Evolutionary conservation across 1,140 invertebrate genomes (phyloP).

Genomic region (Babylonia areolata): DNA sequence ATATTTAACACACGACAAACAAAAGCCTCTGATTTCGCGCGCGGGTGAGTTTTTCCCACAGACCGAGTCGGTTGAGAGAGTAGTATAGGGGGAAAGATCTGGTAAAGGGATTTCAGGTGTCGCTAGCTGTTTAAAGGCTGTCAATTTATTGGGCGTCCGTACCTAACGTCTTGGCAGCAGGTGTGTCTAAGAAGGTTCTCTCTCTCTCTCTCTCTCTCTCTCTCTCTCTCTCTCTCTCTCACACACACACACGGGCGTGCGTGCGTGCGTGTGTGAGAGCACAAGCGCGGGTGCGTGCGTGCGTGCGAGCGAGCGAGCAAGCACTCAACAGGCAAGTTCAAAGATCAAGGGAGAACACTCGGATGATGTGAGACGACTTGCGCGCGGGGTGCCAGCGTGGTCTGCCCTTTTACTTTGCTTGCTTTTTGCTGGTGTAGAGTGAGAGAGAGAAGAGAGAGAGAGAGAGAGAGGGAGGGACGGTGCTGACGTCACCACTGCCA

Average conservation of each 20-base stretch:
- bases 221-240: too few relatives aligned
- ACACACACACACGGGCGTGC: too few relatives aligned
- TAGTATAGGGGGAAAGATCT: background rate
- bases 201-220: too few relatives aligned
- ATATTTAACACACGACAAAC: background rate
- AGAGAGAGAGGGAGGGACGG: too few relatives aligned
- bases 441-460: too few relatives aligned
- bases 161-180: background rate
- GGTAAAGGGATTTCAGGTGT: slow-evolving; percentile 2
- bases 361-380: background rate
- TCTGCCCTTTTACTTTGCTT: too few relatives aligned
- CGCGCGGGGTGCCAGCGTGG: background rate
- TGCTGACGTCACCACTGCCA: background rate
- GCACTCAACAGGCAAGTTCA: background rate
- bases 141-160: background rate
- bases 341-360: background rate
- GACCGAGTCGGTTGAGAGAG: background rate
- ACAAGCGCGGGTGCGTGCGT: too few relatives aligned
- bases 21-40: background rate
- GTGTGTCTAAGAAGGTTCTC: background rate
- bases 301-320: background rate
- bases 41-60: background rate
- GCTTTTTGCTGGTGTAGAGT: too few relatives aligned
- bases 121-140: background rate
- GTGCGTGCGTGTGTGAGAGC: background rate